phyloP scores from a whole-genome alignment of 2,797 vertebrate genomes.

The Hippopotamyrus pictus region DNA sequence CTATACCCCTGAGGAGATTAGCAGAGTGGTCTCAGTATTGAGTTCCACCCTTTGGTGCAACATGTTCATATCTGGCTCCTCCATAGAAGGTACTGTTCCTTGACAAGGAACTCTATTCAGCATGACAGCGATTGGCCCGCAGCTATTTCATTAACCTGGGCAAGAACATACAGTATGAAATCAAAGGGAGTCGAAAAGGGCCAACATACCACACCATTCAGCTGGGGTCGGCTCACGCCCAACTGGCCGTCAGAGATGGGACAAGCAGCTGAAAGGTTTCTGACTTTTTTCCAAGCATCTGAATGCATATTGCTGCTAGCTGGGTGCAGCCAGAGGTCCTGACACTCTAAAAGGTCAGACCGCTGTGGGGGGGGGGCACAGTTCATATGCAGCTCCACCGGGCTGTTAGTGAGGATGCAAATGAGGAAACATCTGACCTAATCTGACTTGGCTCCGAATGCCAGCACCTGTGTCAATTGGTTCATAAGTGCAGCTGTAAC shows the following conservation, averaged over 20 bases:
- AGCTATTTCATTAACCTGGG: background rate
- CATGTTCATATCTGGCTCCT: background rate
- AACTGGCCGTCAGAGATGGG: background rate
- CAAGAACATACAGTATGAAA: background rate
- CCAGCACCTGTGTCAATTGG: background rate
- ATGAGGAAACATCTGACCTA: background rate
- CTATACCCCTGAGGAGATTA: background rate
- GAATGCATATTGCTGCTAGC: slow-evolving; percentile 36
- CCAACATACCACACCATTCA: background rate
- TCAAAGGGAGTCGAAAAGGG: background rate
- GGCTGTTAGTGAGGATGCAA: background rate
- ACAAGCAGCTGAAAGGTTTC: background rate
- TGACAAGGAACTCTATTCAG: background rate
- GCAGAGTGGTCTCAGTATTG: background rate
- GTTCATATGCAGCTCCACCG: slow-evolving; percentile 45
- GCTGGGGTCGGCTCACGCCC: background rate
- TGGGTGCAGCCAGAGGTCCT: slow-evolving; percentile 45
- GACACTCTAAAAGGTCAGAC: slow-evolving; percentile 35
- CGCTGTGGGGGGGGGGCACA: background rate
- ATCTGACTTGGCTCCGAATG: background rate
- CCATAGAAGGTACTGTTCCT: background rate
- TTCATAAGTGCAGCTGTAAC: background rate
- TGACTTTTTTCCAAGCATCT: slow-evolving; percentile 17
- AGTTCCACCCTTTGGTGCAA: background rate
- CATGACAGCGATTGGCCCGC: too few species aligned